phyloP scores from a whole-genome alignment of 2,113 vertebrate species.

The Cyprinodon tularosa region DNA sequence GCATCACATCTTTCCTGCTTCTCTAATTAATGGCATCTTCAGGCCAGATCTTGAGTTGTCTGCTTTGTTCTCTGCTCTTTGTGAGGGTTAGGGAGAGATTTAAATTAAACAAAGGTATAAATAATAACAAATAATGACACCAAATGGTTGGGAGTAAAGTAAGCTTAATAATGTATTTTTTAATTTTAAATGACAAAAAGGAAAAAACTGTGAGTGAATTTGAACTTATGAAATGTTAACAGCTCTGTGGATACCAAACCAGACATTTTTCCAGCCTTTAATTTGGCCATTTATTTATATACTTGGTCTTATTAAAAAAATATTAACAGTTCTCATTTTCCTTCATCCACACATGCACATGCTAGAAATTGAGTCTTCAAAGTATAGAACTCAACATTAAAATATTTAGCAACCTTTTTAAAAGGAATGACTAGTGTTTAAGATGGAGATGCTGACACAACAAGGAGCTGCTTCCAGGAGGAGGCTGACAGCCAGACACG shows the following conservation, averaged over 20 bases:
- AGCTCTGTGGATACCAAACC: not conserved
- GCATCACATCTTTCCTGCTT: too few species aligned
- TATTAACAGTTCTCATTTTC: not conserved
- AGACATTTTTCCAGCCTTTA: not conserved
- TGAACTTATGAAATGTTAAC: too few species aligned
- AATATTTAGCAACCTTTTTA: not conserved
- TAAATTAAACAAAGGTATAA: not conserved
- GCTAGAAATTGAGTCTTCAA: not conserved
- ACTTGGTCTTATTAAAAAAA: not conserved
- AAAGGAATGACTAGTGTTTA: too few species aligned
- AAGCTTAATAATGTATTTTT: not conserved
- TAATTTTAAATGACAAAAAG: not conserved
- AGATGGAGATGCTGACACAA: too few species aligned
- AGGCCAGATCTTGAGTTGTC: too few species aligned
- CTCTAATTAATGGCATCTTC: too few species aligned
- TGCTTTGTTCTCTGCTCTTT: not conserved
- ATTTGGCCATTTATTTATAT: not conserved
- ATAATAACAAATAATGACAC: not conserved
- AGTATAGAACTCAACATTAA: not conserved
- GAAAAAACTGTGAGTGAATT: too few species aligned
- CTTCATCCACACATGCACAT: not conserved
- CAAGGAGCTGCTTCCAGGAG: not conserved
- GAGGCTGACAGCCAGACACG: not conserved
- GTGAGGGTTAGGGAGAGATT: not conserved
- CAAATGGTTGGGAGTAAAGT: not conserved